Evolutionary conservation across 2,113 vertebrate species (phyloP), one percentile per base, ranked within the genome.

Genomic region (Microcebus griseorufus): DNA sequence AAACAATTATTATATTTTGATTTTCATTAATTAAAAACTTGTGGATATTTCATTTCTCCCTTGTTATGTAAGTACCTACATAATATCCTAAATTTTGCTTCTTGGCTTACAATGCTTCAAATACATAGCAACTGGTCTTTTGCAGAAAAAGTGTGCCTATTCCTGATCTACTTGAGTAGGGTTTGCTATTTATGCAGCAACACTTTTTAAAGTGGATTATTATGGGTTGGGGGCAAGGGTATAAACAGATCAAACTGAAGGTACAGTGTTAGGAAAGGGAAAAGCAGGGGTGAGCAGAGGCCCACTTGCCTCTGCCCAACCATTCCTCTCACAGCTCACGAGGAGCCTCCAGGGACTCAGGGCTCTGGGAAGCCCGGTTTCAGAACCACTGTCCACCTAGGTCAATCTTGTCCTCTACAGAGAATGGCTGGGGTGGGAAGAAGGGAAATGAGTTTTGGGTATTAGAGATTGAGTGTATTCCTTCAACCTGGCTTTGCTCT

Each of bases 1-100:
- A 18, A 84, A 9, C 89, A 93, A 34, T 78, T 93, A 67, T 64
- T 88, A 22, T 87, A 39, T 76, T 86, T 90, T 85, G 17, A 94
- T 70, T 23, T 62, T 89, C 7, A 55, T 80, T 65, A 90, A 22
- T 69, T 92, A 76, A 92, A 90, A 62, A 42, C 85, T 25, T 70
- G 18, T 69, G 45, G 64, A 80, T 48, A 83, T 83, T 87, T 81
- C 7, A 18, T 48, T 79, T 92, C 22, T 83, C 32, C 60, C 34
- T 79, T 89, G 39, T 89, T 94, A 23, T 91, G 3, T 84, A 75
- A 53, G 13, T 70, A 76, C 45, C 62, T 55, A 22, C 13, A n/a
- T 82, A 89, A 73, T 64, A 81, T 60, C 48, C 23, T 93, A 64
- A 22, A 83, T 76, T 80, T 92, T 88, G 27, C 18, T 51, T 80